phyloP scores from a whole-genome alignment of 2,888 invertebrate species.

The Drosophila mimetica region DNA sequence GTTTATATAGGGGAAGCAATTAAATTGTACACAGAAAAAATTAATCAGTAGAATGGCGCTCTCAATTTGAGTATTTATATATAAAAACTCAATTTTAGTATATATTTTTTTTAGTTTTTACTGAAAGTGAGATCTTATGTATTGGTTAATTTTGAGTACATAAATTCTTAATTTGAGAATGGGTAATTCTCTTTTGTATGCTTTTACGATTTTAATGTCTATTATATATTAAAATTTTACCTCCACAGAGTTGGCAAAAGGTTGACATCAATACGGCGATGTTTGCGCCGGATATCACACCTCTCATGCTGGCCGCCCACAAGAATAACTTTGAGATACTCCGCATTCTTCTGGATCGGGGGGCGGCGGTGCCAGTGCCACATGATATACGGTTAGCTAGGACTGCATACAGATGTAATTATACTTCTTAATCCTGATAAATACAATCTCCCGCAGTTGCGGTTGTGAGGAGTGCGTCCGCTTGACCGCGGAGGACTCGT shows the following conservation, averaged over 20 bases:
- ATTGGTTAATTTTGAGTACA: too few species aligned
- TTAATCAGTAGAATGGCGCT: too few species aligned
- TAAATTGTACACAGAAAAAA: too few species aligned
- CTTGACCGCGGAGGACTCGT: slow-evolving; percentile 89
- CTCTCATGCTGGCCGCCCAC: slow-evolving; percentile 96
- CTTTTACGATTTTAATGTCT: too few species aligned
- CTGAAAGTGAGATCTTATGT: too few species aligned
- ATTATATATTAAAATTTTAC: too few species aligned
- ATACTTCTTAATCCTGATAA: not conserved
- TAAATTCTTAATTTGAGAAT: too few species aligned
- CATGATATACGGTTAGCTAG: slow-evolving; percentile 88
- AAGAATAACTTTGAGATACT: slow-evolving; percentile 98
- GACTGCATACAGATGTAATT: not conserved
- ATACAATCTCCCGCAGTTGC: slow-evolving; percentile 85
- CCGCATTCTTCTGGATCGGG: slow-evolving; percentile 95
- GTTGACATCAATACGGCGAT: slow-evolving; percentile 92
- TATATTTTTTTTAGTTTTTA: too few species aligned
- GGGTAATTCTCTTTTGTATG: too few species aligned
- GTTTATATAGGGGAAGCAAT: too few species aligned
- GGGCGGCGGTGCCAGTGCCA: slow-evolving; percentile 95
- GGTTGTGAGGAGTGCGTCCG: slow-evolving; percentile 95
- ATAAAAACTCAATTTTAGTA: too few species aligned
- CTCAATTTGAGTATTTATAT: too few species aligned
- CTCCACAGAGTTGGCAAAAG: slow-evolving; percentile 94
- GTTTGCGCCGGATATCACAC: slow-evolving; percentile 97